Evolutionary conservation across 37 sponge, comb jelly and placozoan species (phyloP), one percentile per base, ranked within the genome.

Genomic region (Chondrosia reniformis): DNA sequence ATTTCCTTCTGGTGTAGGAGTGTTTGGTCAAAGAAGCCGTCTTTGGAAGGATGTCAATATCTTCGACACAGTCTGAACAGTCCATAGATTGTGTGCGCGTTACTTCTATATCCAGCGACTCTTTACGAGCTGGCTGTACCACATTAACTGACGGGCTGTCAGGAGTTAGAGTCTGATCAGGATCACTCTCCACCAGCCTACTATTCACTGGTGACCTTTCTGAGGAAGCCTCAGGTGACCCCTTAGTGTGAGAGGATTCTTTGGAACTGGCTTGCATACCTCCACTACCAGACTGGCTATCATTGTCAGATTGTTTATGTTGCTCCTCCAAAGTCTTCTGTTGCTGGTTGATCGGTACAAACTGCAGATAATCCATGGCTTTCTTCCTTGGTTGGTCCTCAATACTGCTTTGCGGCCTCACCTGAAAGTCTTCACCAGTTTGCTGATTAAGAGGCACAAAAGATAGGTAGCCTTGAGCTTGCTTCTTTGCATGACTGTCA

Each of bases 361-460:
- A 69, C 0, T 41, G n/a, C 24, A 69, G n/a, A 7, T 69, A 69
- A 19, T 69, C 72, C 24, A 17, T 24, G 19, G 72, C 44, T 40
- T 69, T 69, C 8, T 34, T 36, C 72, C 24, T 38, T 1, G 9
- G n/a, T 69, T 12, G 24, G 4, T 36, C 39, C 22, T 25, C 42
- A 41, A 69, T 21, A 49, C 54, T 56, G 27, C 58, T 56, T 28
- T 56, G 58, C 58, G 27, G 58, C 10, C 52, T 49, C 27, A 28
- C 3, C n/a, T n/a, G n/a, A 30, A 59, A 59, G 8, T 6, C 61
- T 13, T 59, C 61, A 19, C 61, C 61, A 59, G 61, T 25, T 13
- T 59, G 61, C 28, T 59, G 61, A 30, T 13, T 59, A 30, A 59
- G n/a, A 30, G 61, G 61, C 6, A 59, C 61, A 59, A 59, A 59